Evolutionary conservation across 35 echinoderm and acorn worm genomes (phyloP).

Genomic region (Holothuria glaberrima): DNA sequence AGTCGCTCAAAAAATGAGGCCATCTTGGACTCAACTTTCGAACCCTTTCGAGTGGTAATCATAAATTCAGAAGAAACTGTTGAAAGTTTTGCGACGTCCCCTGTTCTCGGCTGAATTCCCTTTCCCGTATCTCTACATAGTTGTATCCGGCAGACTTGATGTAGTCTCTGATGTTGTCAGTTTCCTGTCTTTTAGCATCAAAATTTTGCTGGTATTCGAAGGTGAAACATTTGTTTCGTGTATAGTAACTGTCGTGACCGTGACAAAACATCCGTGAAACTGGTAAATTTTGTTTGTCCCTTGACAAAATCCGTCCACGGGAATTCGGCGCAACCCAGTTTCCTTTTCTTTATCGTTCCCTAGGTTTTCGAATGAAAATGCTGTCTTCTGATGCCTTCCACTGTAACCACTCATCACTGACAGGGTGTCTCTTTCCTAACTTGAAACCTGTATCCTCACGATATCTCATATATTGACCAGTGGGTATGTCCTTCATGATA

Average conservation of each 20-base stretch:
- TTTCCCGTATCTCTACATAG: background rate
- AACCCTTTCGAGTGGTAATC: conserved; percentile 6
- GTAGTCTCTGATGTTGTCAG: conserved; percentile 1
- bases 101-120: background rate
- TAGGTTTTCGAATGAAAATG: background rate
- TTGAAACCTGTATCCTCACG: background rate
- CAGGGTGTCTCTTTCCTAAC: background rate
- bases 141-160: background rate
- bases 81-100: background rate
- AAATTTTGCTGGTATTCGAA: background rate
- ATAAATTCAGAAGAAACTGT: conserved; percentile 7
- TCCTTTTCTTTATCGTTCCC: background rate
- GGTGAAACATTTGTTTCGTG: background rate
- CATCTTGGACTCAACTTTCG: conserved; percentile 5
- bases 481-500: background rate
- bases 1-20: background rate
- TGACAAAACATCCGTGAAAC: background rate
- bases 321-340: background rate
- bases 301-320: background rate
- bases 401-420: background rate
- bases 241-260: background rate
- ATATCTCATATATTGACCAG: background rate
- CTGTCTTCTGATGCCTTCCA: background rate
- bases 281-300: background rate
- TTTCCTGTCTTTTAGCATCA: background rate